These are phyloP conservation scores for Stichopus chloronotus DNA, from an alignment of 35 echinoderm and acorn worm genomes.

Conservation along the genomic window DNA sequence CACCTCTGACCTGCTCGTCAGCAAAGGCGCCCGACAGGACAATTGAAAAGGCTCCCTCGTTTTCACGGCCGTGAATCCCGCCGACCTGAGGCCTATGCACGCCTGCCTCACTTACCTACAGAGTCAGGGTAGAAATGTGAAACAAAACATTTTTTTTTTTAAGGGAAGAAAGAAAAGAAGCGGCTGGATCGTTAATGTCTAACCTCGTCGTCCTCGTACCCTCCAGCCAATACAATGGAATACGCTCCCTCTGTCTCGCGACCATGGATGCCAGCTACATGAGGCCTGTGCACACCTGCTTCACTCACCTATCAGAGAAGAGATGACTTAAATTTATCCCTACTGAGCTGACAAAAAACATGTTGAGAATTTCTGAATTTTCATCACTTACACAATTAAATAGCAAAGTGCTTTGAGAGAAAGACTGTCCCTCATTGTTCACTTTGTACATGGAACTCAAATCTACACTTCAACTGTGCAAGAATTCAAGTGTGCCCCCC, in stretches of 20 bases:
- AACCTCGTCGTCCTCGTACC: constrained; percentile 99
- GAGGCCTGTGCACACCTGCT: constrained; percentile 92
- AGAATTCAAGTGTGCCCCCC: neutral
- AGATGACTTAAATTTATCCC: constrained; percentile 38
- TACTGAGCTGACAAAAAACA: neutral
- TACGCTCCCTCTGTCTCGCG: constrained; percentile 95
- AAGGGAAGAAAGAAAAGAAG: constrained; percentile 14
- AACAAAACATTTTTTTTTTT: constrained; percentile 38
- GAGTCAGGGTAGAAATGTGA: constrained; percentile 35
- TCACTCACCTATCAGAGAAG: constrained; percentile 86
- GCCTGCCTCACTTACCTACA: constrained; percentile 59
- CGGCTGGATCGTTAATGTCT: constrained; percentile 22
- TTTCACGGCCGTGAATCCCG: constrained; percentile 59
- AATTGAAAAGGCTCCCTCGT: constrained; percentile 57
- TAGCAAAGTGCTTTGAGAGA: too few relatives aligned
- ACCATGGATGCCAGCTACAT: constrained; percentile 98
- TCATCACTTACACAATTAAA: too few relatives aligned
- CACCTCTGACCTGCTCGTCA: constrained; percentile 66
- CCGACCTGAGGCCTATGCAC: constrained; percentile 60
- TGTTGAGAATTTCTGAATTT: neutral
- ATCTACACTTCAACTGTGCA: neutral
- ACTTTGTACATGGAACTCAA: neutral
- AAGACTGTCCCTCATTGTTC: neutral
- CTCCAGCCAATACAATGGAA: constrained; percentile 97
- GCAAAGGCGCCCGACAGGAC: constrained; percentile 59